phyloP scores from a whole-genome alignment of 1,140 invertebrate species.

The Psilanteris sp. region DNA sequence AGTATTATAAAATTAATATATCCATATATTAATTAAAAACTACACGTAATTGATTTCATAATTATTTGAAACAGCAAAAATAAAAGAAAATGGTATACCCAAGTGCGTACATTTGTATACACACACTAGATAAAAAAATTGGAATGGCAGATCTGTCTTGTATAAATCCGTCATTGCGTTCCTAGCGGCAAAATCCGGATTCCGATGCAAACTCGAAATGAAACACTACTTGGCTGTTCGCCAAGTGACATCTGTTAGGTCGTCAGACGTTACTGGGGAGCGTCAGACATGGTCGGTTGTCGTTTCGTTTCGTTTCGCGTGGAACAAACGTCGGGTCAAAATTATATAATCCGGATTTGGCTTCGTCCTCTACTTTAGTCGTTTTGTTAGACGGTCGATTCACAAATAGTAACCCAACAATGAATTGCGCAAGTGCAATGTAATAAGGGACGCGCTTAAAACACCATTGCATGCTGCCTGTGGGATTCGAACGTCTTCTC shows the following conservation, averaged over 20 bases:
- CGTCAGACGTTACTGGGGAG: conserved; percentile 58
- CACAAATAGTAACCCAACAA: conserved; percentile 40
- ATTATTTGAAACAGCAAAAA: too few species aligned
- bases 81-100: too few species aligned
- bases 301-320: conserved; percentile 50
- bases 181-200: conserved; percentile 61
- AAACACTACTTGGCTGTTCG: conserved; percentile 68
- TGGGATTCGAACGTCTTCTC: conserved; percentile 48
- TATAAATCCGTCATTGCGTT: conserved; percentile 62
- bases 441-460: conserved; percentile 30
- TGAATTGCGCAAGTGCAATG: conserved; percentile 26
- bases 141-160: conserved; percentile 36
- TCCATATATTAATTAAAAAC: too few species aligned
- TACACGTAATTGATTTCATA: too few species aligned
- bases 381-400: conserved; percentile 37
- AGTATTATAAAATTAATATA: too few species aligned
- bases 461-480: conserved; percentile 21
- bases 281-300: conserved; percentile 45
- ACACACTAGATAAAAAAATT: conserved; percentile 24
- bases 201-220: conserved; percentile 69
- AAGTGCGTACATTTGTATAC: too few species aligned
- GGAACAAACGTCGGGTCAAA: conserved; percentile 52
- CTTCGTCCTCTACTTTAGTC: conserved; percentile 5
- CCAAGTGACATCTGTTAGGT: conserved; percentile 69
- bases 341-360: conserved; percentile 58